phyloP scores from a whole-genome alignment of 2,888 invertebrate species.

The Cerceris rybyensis region DNA sequence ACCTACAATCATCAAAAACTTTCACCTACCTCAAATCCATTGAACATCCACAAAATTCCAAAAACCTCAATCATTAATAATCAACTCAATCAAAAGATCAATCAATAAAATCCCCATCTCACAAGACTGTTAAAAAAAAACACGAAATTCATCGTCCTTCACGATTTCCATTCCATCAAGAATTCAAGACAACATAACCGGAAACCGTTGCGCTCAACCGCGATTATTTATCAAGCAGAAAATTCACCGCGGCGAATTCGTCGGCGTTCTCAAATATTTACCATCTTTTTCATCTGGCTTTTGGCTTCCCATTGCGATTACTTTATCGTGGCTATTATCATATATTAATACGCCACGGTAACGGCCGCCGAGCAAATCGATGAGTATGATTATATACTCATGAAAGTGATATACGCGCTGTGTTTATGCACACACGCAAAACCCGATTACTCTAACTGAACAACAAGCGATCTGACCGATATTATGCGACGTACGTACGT shows the following conservation, averaged over 20 bases:
- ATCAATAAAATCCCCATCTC: too few relatives aligned
- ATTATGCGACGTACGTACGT: slow-evolving; percentile 27
- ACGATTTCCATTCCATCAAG: not conserved
- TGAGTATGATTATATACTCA: slow-evolving; percentile 35
- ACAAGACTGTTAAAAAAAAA: too few relatives aligned
- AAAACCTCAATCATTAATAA: too few relatives aligned
- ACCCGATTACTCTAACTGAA: slow-evolving; percentile 45
- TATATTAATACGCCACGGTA: slow-evolving; percentile 40
- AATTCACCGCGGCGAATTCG: not conserved
- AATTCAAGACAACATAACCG: slow-evolving; percentile 1
- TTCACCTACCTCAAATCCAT: too few relatives aligned
- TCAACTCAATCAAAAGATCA: too few relatives aligned
- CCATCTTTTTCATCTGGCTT: slow-evolving; percentile 19
- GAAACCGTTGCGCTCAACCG: not conserved
- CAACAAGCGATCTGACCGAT: slow-evolving; percentile 55
- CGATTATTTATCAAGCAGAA: slow-evolving; percentile 5
- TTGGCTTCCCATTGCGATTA: slow-evolving; percentile 16
- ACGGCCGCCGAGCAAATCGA: slow-evolving; percentile 43
- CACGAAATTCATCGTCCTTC: not conserved
- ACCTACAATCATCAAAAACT: too few relatives aligned
- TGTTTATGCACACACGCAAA: slow-evolving; percentile 40
- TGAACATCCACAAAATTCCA: too few relatives aligned
- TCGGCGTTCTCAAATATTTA: slow-evolving; percentile 8
- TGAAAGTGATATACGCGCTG: slow-evolving; percentile 45
- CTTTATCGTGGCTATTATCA: slow-evolving; percentile 35